Percentiles rank a stretch among this genome's conserved stretches.
These are phyloP conservation scores for Coccyzus lansbergi DNA, from an alignment of 2,797 vertebrate species.

Conservation along the genomic window DNA sequence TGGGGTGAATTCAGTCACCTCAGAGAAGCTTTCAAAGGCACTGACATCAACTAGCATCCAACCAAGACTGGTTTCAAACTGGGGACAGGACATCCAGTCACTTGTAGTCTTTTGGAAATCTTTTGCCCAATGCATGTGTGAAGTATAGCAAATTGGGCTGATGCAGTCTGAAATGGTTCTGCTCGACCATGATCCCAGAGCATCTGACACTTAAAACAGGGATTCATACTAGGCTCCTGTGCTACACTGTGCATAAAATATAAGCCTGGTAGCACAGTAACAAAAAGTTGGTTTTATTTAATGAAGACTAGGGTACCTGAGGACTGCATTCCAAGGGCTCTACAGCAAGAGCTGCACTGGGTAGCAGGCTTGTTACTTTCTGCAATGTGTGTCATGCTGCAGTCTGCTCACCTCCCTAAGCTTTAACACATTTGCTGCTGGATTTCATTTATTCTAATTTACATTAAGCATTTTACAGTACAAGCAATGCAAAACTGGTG, in stretches of 20 bases:
- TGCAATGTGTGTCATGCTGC: neutral
- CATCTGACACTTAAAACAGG: neutral
- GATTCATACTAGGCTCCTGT: neutral
- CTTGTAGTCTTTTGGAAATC: neutral
- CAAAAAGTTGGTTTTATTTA: conserved; percentile 10
- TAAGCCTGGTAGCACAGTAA: neutral
- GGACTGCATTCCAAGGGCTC: neutral
- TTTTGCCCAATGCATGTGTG: accelerated
- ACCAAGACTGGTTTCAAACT: neutral
- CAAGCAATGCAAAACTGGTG: neutral
- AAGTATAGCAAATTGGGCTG: neutral
- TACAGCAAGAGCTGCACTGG: neutral
- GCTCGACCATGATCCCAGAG: neutral
- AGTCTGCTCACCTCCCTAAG: neutral
- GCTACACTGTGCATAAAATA: neutral
- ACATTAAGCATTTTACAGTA: neutral
- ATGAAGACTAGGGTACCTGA: neutral
- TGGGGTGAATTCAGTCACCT: neutral
- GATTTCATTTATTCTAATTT: neutral
- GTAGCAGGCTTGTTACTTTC: neutral
- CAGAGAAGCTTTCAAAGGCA: neutral
- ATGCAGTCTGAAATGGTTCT: accelerated
- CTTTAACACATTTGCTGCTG: neutral
- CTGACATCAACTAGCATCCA: neutral
- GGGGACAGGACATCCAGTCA: neutral